phyloP scores from a whole-genome alignment of 2,888 invertebrate genomes.

The Limenitis camilla region DNA sequence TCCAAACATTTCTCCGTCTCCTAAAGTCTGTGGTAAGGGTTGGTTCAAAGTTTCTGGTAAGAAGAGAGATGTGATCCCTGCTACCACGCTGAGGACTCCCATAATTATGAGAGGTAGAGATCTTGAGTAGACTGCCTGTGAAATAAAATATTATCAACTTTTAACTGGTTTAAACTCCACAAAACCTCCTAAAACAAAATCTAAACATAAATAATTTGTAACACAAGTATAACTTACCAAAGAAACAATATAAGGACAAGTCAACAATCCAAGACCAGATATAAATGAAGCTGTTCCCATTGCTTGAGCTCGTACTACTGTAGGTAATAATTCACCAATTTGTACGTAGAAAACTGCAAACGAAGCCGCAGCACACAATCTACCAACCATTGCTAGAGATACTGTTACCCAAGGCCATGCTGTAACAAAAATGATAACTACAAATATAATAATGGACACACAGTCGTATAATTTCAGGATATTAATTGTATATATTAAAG shows the following conservation, averaged over 20 bases:
- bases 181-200: neutral
- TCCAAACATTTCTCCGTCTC: constrained; percentile 77
- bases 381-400: constrained; percentile 77
- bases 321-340: constrained; percentile 79
- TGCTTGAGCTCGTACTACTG: constrained; percentile 77
- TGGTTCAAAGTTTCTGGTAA: constrained; percentile 78
- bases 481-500: no score
- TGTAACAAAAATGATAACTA: constrained; percentile 32
- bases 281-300: constrained; percentile 80
- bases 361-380: constrained; percentile 79
- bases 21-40: constrained; percentile 77
- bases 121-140: constrained; percentile 46
- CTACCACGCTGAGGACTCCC: constrained; percentile 74
- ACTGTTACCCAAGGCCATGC: constrained; percentile 78
- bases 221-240: constrained; percentile 44
- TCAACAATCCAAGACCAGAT: constrained; percentile 75
- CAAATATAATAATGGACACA: neutral
- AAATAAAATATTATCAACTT: neutral
- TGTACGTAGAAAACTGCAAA: constrained; percentile 81
- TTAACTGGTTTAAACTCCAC: neutral
- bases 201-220: neutral
- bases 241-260: constrained; percentile 78
- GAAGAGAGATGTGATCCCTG: constrained; percentile 74
- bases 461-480: neutral
- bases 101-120: constrained; percentile 76